Conservation (phyloP, 2,797 vertebrate genomes). For the Fistularia commersonii region DNA sequence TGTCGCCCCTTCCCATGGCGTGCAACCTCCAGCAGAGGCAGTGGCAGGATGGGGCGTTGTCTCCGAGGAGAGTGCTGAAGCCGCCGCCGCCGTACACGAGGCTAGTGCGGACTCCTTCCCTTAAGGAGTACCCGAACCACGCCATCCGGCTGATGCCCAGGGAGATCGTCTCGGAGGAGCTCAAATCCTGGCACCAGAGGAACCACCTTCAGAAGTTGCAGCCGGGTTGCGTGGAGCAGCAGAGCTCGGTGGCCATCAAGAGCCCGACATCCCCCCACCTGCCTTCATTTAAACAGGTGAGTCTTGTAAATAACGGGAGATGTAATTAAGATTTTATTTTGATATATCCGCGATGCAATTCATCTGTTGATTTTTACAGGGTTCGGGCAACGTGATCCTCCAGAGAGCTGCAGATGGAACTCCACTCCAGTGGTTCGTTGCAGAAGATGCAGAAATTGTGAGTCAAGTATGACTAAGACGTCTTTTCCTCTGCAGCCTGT, state of each 20-base stretch:
- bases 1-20: conserved; percentile 25
- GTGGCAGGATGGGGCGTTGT: conserved; percentile 51
- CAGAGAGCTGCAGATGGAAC: conserved; percentile 82
- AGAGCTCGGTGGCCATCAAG: conserved; percentile 60
- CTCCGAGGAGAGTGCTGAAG: conserved; percentile 54
- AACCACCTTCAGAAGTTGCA: conserved; percentile 68
- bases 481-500: conserved; percentile 9
- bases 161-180: conserved; percentile 82
- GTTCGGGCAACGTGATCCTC: conserved; percentile 76
- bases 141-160: conserved; percentile 70
- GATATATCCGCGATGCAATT: not conserved
- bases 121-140: conserved; percentile 79
- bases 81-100: conserved; percentile 77
- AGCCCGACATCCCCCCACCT: conserved; percentile 64
- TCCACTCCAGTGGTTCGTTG: conserved; percentile 84
- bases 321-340: too few species aligned
- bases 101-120: conserved; percentile 79
- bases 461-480: conserved; percentile 80
- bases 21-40: conserved; percentile 41
- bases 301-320: not conserved
- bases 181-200: conserved; percentile 85
- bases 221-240: conserved; percentile 69
- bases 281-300: conserved; percentile 69
- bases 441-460: conserved; percentile 84
- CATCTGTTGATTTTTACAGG: conserved; percentile 55